A percentile compares a stretch with the other conserved stretches of the same genome.
phyloP scores from a whole-genome alignment of 2,797 vertebrate species.

The Miichthys miiuy region DNA sequence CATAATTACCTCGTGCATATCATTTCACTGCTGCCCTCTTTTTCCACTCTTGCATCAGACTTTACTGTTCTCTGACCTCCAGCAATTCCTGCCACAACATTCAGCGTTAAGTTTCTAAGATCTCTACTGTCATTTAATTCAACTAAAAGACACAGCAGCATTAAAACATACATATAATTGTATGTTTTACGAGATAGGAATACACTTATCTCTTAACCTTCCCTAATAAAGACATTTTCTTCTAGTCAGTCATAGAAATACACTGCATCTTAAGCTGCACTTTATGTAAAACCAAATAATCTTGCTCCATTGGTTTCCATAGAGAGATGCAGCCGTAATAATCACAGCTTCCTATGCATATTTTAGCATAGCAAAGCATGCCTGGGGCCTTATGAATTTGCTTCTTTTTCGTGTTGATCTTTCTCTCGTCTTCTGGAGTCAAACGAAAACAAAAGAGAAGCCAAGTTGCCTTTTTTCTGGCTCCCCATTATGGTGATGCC shows the following conservation, averaged over 20 bases:
- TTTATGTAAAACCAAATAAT: conserved; percentile 56
- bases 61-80: conserved; percentile 28
- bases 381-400: conserved; percentile 52
- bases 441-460: conserved; percentile 44
- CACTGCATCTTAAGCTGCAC: conserved; percentile 29
- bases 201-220: neutral
- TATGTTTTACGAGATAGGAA: neutral
- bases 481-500: conserved; percentile 19
- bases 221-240: conserved; percentile 15
- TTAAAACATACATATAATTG: neutral
- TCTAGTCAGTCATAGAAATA: conserved; percentile 5
- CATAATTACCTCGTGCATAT: conserved; percentile 52
- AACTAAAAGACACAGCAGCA: neutral
- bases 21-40: conserved; percentile 42
- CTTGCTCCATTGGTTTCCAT: conserved; percentile 50
- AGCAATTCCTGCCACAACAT: conserved; percentile 18
- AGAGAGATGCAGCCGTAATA: conserved; percentile 61
- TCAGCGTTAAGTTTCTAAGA: conserved; percentile 1
- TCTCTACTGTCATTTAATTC: neutral
- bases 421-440: conserved; percentile 57
- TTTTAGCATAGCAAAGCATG: conserved; percentile 63
- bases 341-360: conserved; percentile 67
- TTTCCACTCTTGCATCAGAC: conserved; percentile 34
- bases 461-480: conserved; percentile 16
- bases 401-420: conserved; percentile 66